Base-by-base conservation (phyloP, 2,797 vertebrate genomes). In the Takifugu rubripes region DNA sequence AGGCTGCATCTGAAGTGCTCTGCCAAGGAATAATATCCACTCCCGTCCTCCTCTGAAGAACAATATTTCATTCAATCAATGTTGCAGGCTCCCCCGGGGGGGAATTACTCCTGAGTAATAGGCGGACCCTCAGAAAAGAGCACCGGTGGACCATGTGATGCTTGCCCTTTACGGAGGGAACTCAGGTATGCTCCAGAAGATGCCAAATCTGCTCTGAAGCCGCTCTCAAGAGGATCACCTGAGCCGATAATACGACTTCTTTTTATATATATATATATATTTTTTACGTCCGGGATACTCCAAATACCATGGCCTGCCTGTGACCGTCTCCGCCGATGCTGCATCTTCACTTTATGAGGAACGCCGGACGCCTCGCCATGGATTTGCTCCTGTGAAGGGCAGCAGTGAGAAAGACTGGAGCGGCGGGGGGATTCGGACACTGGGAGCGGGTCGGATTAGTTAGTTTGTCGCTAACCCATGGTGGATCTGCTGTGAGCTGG, bases 401-500 rank as follows among this genome's bases (percentile, higher is more conserved):
- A 5, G 53, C 63, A 75, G 72, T 84, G 75, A 88, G 64, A 72
- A 49, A 75, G 70, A 76, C 54, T 47, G 66, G 72, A 62, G 54
- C 24, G 63, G 43, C 5, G 36, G 61, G 26, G 57, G 65, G 55
- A 56, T 74, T 36, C 15, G 72, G 72, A 83, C 68, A 58, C 66
- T 44, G 66, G 70, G 73, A 70, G 68, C 62, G 47, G 52, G 63
- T 68, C 73, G 84, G 82, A 84, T 76, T 71, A 74, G 78, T 70
- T 62, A 56, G 72, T 61, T 75, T 53, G 71, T 75, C 75, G 83
- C 76, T 70, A 82, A 70, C 85, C 81, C 80, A 89, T 86, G 87
- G 73, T 87, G 87, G 85, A 84, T 82, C 86, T 78, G 77, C 85
- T 84, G 80, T 89, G 78, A 88, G 80, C 74, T 65, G 75, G 74